These are phyloP conservation scores for Dasypus novemcinctus DNA, from an alignment of 2,113 vertebrate species.

Conservation along the genomic window DNA sequence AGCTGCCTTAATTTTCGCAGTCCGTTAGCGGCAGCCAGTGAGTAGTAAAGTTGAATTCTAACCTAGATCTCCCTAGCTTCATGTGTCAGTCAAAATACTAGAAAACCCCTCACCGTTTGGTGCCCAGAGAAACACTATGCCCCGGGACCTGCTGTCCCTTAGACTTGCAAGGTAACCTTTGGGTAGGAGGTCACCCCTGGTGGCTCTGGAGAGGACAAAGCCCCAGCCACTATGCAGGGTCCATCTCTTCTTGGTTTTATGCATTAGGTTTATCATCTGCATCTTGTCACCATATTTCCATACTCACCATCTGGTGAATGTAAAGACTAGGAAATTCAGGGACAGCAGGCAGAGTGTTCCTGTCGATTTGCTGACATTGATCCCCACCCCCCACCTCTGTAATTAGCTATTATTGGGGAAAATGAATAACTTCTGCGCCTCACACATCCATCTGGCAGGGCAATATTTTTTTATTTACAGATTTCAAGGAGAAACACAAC, in stretches of 20 bases:
- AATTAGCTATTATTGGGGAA: neutral
- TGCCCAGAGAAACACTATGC: neutral
- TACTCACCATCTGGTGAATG: neutral
- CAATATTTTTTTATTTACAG: slow-evolving; percentile 33
- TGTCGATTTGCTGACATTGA: neutral
- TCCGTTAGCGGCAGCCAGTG: neutral
- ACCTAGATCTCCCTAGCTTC: neutral
- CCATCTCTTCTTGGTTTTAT: neutral
- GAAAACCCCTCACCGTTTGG: neutral
- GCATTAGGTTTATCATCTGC: neutral
- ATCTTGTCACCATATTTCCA: slow-evolving; percentile 40
- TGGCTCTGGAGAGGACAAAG: neutral
- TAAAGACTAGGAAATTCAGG: neutral
- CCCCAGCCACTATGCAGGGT: neutral
- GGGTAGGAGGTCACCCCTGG: neutral
- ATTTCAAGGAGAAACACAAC: slow-evolving; percentile 30
- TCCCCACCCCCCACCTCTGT: neutral
- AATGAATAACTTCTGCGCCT: neutral
- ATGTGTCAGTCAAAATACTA: neutral
- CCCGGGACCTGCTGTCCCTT: neutral
- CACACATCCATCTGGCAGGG: neutral
- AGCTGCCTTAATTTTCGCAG: neutral
- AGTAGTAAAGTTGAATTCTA: neutral
- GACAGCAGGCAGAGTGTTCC: rapidly evolving
- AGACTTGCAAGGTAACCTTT: neutral